Conservation (phyloP, 2,797 vertebrate species). For the Rhodeus uyekii region DNA sequence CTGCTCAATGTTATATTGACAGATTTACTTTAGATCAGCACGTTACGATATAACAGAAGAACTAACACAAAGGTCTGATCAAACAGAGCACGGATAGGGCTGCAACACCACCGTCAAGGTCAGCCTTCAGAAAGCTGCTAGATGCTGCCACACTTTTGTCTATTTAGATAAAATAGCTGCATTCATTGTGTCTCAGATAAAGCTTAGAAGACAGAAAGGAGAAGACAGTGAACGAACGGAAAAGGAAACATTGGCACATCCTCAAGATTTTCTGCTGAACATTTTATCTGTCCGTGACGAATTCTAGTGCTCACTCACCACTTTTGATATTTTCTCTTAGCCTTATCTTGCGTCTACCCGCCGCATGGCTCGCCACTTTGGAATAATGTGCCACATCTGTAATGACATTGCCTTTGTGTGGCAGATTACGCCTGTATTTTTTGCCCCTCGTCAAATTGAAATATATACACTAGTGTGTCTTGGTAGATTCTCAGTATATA, state of each 20-base stretch:
- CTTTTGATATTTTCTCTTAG: slow-evolving; percentile 75
- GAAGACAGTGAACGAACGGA: slow-evolving; percentile 51
- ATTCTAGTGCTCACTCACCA: slow-evolving; percentile 77
- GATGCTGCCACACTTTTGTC: slow-evolving; percentile 77
- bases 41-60: not conserved
- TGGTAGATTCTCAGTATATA: slow-evolving; percentile 52
- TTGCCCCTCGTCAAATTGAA: slow-evolving; percentile 61
- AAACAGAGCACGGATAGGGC: slow-evolving; percentile 34
- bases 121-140: slow-evolving; percentile 72
- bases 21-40: slow-evolving; percentile 24
- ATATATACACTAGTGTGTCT: slow-evolving; percentile 60
- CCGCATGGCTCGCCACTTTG: slow-evolving; percentile 80
- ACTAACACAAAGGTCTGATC: slow-evolving; percentile 3
- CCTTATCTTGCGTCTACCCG: slow-evolving; percentile 82
- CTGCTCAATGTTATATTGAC: slow-evolving; percentile 33
- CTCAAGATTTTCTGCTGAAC: slow-evolving; percentile 69
- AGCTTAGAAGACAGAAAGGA: slow-evolving; percentile 69
- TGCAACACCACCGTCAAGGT: slow-evolving; percentile 75
- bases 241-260: slow-evolving; percentile 56
- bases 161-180: slow-evolving; percentile 81
- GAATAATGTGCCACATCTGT: slow-evolving; percentile 83
- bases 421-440: slow-evolving; percentile 80
- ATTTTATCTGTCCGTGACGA: slow-evolving; percentile 82
- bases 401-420: slow-evolving; percentile 80
- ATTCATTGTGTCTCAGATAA: slow-evolving; percentile 82